Conservation (phyloP, 2,113 vertebrate genomes). For the Malurus elegans region DNA sequence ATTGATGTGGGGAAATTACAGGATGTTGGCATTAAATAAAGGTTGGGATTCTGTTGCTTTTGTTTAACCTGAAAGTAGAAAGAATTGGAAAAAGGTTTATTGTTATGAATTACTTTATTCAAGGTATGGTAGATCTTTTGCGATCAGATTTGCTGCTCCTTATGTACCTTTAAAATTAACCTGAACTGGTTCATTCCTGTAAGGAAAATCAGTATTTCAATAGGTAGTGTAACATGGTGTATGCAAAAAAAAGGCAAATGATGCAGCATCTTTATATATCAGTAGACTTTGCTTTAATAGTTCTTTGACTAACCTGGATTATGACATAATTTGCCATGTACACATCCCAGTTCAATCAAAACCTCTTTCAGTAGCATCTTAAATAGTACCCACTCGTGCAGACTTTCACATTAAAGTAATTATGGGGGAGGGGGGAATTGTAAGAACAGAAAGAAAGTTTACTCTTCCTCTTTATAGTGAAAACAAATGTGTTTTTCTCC, state of each 20-base stretch:
- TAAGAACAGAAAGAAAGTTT: conserved; percentile 61
- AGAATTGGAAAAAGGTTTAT: background rate
- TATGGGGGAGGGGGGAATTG: background rate
- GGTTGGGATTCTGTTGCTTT: background rate
- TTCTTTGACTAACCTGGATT: background rate
- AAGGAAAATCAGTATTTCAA: background rate
- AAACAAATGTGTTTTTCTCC: conserved; percentile 76
- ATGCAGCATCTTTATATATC: background rate
- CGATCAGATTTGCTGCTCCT: background rate
- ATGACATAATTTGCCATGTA: background rate
- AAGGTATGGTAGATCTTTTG: background rate
- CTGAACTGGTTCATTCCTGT: background rate
- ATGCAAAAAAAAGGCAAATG: background rate
- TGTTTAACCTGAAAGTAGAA: background rate
- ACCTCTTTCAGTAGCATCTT: background rate
- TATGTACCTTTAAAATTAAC: background rate
- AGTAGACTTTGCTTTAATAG: background rate
- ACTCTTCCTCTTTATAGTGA: conserved; percentile 70
- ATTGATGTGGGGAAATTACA: background rate
- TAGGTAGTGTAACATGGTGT: background rate
- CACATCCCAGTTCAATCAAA: background rate
- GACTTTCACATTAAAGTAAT: conserved; percentile 28
- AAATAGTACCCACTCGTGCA: background rate
- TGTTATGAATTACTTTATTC: background rate
- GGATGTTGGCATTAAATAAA: background rate